Conservation (phyloP, 1,140 invertebrate species). For the Sinella curviseta region DNA sequence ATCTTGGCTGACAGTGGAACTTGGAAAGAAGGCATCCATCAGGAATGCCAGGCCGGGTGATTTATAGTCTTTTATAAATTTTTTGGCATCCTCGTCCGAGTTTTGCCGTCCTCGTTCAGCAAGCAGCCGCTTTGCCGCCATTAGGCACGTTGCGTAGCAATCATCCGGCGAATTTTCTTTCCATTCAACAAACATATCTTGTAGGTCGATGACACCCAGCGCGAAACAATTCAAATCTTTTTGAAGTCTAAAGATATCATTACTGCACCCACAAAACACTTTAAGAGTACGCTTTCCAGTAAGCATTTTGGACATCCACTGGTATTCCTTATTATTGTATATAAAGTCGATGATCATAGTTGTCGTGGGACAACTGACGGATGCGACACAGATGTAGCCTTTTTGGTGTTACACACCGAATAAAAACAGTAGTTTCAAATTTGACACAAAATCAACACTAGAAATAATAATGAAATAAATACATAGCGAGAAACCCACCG, state of each 20-base stretch:
- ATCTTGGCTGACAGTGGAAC: not conserved
- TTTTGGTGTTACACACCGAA: too few species aligned
- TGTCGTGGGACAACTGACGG: too few species aligned
- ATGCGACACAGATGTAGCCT: too few species aligned
- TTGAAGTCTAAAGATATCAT: not conserved
- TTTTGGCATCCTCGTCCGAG: not conserved
- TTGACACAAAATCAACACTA: too few species aligned
- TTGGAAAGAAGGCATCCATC: not conserved
- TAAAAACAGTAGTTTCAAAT: too few species aligned
- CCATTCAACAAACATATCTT: constrained; percentile 15
- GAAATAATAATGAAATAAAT: too few species aligned
- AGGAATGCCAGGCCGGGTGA: not conserved
- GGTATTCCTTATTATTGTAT: too few species aligned
- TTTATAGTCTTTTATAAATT: not conserved
- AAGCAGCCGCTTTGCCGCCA: not conserved
- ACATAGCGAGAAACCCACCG: too few species aligned
- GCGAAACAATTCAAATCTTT: not conserved
- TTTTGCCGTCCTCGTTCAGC: not conserved
- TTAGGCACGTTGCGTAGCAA: not conserved
- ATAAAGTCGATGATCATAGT: too few species aligned
- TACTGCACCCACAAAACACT: constrained; percentile 5
- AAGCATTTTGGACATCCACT: not conserved
- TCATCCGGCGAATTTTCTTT: not conserved
- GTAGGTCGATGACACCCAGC: not conserved
- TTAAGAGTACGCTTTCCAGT: not conserved